A percentile compares a stretch with the other conserved stretches of the same genome.
These are phyloP conservation scores for Agrochola lota DNA, from an alignment of 2,888 invertebrate genomes.

Conservation along the genomic window DNA sequence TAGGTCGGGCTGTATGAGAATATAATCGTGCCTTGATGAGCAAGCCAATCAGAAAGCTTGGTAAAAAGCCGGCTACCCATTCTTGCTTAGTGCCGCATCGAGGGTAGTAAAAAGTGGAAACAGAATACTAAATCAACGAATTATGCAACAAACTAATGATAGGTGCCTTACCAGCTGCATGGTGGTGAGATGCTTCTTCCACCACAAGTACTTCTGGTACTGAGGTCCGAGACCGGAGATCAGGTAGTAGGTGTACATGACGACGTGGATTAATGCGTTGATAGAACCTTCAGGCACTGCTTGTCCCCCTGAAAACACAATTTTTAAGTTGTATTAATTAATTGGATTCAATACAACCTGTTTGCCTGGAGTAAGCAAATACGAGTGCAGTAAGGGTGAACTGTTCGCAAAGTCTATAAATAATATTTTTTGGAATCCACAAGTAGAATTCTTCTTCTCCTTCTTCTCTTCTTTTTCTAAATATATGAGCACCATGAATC, in stretches of 20 bases:
- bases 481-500: too few relatives aligned
- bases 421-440: not conserved
- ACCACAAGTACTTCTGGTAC: slow-evolving; percentile 97
- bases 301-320: slow-evolving; percentile 75
- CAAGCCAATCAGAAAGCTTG: not conserved
- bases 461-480: too few relatives aligned
- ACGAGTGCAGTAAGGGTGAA: not conserved
- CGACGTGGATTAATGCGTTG: slow-evolving; percentile 96
- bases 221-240: slow-evolving; percentile 95
- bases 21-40: too few relatives aligned
- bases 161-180: slow-evolving; percentile 93
- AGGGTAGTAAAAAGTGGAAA: not conserved
- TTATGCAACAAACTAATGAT: too few relatives aligned
- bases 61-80: not conserved
- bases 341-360: not conserved
- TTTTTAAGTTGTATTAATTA: not conserved
- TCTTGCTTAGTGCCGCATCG: not conserved
- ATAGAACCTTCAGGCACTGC: slow-evolving; percentile 86
- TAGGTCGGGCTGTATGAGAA: too few relatives aligned
- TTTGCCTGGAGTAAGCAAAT: not conserved
- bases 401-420: not conserved
- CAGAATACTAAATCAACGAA: not conserved
- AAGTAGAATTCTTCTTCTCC: too few relatives aligned
- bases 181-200: slow-evolving; percentile 97
- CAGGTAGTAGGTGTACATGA: slow-evolving; percentile 97